A percentile compares a stretch with the other conserved stretches of the same genome.
Evolutionary conservation across 2,113 vertebrate species (phyloP).

Genomic region (Eulemur macaco): DNA sequence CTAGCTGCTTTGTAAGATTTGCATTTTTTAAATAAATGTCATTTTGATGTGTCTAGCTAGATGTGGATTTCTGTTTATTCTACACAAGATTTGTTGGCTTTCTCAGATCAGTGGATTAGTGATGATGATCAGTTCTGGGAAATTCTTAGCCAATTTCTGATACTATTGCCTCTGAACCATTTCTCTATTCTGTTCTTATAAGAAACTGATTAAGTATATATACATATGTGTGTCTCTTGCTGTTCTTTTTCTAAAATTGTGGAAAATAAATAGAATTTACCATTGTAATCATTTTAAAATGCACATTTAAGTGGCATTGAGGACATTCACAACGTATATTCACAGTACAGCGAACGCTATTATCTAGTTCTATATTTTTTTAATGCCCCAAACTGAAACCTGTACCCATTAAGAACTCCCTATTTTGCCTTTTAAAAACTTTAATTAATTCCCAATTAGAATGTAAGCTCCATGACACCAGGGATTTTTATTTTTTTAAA

Average conservation of each 20-base stretch:
- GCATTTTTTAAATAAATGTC: neutral
- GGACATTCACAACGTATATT: neutral
- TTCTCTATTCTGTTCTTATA: neutral
- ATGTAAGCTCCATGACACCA: neutral
- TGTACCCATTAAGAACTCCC: neutral
- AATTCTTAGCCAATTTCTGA: neutral
- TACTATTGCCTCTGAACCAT: neutral
- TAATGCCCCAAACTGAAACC: neutral
- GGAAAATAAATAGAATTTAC: neutral
- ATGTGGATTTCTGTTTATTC: neutral
- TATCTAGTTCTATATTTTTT: neutral
- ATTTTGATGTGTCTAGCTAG: neutral
- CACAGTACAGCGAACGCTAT: too few species aligned
- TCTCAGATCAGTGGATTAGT: neutral
- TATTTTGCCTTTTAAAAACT: neutral
- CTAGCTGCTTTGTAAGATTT: neutral
- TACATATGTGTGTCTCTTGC: neutral
- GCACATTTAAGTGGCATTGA: neutral
- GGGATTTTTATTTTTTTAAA: too few species aligned
- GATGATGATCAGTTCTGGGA: neutral
- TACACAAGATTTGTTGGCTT: neutral
- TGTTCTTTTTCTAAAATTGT: neutral
- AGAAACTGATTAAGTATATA: neutral
- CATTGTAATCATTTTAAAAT: neutral
- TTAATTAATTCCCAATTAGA: neutral